These are phyloP conservation scores for Tipula helvola DNA, from an alignment of 2,888 invertebrate species.

Conservation along the genomic window DNA sequence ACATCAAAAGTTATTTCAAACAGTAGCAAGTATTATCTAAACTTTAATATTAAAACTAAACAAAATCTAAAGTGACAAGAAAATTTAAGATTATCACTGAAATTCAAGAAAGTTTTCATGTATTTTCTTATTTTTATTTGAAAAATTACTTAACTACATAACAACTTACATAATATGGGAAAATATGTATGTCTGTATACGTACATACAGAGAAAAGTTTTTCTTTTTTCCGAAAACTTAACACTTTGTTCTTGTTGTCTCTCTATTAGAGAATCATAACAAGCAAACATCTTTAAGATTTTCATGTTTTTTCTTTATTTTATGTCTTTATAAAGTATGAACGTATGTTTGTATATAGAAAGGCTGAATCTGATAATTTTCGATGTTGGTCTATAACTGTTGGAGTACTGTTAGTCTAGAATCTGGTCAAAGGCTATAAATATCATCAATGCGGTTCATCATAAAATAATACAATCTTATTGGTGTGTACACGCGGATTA, in stretches of 20 bases:
- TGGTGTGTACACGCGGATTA: background rate
- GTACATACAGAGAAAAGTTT: background rate
- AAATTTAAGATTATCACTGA: background rate
- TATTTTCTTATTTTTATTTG: background rate
- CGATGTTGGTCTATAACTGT: too few relatives aligned
- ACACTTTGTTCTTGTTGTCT: background rate
- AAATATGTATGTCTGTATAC: background rate
- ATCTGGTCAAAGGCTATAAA: too few relatives aligned
- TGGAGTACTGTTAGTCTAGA: too few relatives aligned
- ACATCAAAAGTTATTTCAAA: background rate
- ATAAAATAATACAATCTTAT: too few relatives aligned
- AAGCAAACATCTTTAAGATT: background rate
- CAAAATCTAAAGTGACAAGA: background rate
- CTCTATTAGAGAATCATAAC: background rate
- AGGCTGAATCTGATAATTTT: too few relatives aligned
- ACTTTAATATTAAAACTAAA: background rate
- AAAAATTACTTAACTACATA: background rate
- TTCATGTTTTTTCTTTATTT: background rate
- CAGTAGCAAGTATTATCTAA: background rate
- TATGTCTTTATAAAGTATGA: too few relatives aligned
- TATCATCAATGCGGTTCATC: too few relatives aligned
- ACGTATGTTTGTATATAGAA: too few relatives aligned
- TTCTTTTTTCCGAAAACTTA: background rate
- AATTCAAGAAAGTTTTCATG: background rate
- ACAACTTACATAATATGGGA: background rate